A percentile compares a stretch with the other conserved stretches of the same genome.
phyloP scores from a whole-genome alignment of 2,797 vertebrate species.

The Geotrypetes seraphini region DNA sequence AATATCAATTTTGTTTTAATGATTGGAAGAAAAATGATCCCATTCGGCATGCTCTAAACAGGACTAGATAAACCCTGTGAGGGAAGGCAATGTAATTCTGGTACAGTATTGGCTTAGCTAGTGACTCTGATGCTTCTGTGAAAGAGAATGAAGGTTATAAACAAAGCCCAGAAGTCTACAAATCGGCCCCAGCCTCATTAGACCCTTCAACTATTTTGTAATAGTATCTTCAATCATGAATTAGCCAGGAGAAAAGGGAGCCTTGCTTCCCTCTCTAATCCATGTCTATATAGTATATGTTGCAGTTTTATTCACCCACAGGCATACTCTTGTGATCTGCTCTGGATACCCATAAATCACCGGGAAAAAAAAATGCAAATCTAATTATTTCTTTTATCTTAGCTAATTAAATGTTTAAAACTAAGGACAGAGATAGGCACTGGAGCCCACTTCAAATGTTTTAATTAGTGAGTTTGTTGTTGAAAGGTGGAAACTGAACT shows the following conservation, averaged over 20 bases:
- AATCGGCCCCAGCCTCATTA: slow-evolving; percentile 63
- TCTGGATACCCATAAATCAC: slow-evolving; percentile 49
- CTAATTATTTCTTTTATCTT: slow-evolving; percentile 66
- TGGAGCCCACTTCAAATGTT: slow-evolving; percentile 47
- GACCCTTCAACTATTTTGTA: slow-evolving; percentile 70
- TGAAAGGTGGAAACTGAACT: slow-evolving; percentile 46
- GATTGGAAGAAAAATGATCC: slow-evolving; percentile 55
- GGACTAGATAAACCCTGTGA: slow-evolving; percentile 64
- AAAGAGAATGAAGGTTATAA: slow-evolving; percentile 36
- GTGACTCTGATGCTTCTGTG: slow-evolving; percentile 48
- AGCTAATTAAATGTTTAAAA: slow-evolving; percentile 60
- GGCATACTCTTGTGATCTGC: slow-evolving; percentile 53
- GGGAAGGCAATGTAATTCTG: slow-evolving; percentile 61
- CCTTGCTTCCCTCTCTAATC: slow-evolving; percentile 43
- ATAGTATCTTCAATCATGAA: slow-evolving; percentile 59
- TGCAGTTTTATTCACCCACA: slow-evolving; percentile 54
- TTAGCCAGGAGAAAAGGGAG: slow-evolving; percentile 49
- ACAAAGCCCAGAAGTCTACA: slow-evolving; percentile 58
- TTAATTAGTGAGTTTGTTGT: slow-evolving; percentile 51
- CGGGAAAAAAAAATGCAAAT: slow-evolving; percentile 68
- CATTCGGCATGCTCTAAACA: slow-evolving; percentile 58
- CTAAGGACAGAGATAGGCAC: slow-evolving; percentile 51
- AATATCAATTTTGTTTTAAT: slow-evolving; percentile 58
- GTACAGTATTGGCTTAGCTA: slow-evolving; percentile 42
- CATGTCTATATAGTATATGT: slow-evolving; percentile 39